Base-by-base conservation (phyloP, 1,140 invertebrate species). In the Cydia amplana region DNA sequence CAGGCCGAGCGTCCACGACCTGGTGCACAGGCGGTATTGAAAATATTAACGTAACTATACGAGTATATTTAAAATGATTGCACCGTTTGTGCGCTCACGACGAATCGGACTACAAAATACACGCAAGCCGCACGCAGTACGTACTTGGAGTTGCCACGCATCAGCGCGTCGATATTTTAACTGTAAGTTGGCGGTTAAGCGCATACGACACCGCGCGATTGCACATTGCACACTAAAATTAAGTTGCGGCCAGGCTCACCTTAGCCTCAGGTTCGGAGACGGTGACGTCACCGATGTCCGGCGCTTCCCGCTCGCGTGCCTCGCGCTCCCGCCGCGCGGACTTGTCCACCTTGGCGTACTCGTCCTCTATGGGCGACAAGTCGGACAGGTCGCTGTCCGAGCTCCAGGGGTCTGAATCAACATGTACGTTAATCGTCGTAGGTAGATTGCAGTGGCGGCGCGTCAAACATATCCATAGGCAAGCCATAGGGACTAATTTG, bases 361-460 rank as follows among this genome's bases (percentile, higher is more conserved):
- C 91, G 74, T 92, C 91, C 73, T 92, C 91, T 12, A 92, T 83
- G 2, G 91, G 91, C 3, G 91, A 92, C 28, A 92, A 75, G 72
- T 92, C 91, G 4, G 91, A 92, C 0, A 92, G 82, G 75, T 92
- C 91, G 77, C 91, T 92, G 78, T 92, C 91, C 5, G 91, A 92
- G 70, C 91, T 92, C 89, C 89, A 92, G n/a, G 90, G 90, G 85
- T 92, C 90, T 92, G 75, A 67, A 36, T 60, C 12, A 28, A 10
- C 28, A n/a, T 36, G 51, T n/a, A 72, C 73, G 75, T 74, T 67
- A 12, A 67, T 12, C 55, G 4, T 10, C 40, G 40, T 43, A 43
- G 9, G 12, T n/a, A n/a, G n/a, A n/a, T n/a, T n/a, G n/a, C n/a
- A n/a, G n/a, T n/a, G n/a, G n/a, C n/a, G n/a, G n/a, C n/a, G n/a